These are phyloP conservation scores for Propithecus coquereli DNA, from an alignment of 2,113 vertebrate species.

Conservation along the genomic window DNA sequence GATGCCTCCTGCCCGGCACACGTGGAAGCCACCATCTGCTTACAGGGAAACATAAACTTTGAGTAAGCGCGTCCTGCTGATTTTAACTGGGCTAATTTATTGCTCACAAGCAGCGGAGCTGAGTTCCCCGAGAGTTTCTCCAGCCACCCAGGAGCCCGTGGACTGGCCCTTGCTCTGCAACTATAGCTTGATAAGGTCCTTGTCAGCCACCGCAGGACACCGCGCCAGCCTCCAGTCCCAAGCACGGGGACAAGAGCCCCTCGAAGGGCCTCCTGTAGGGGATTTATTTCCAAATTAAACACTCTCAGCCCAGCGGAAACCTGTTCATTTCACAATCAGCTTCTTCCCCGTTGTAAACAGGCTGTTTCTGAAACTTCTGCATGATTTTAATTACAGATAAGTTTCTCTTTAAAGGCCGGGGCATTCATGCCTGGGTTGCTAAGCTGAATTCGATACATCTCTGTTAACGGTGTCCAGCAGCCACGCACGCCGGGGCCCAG, in stretches of 20 bases:
- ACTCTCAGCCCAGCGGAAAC: slow-evolving; percentile 58
- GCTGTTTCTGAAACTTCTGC: slow-evolving; percentile 86
- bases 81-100: slow-evolving; percentile 76
- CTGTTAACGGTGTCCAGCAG: slow-evolving; percentile 90
- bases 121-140: background rate
- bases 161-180: background rate
- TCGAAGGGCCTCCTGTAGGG: background rate
- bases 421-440: slow-evolving; percentile 90
- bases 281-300: slow-evolving; percentile 77
- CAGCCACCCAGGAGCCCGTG: background rate
- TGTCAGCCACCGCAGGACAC: fast-evolving
- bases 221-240: background rate
- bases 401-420: slow-evolving; percentile 90
- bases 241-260: background rate
- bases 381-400: slow-evolving; percentile 99
- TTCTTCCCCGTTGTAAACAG: slow-evolving; percentile 82
- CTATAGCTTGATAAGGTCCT: background rate
- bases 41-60: slow-evolving; percentile 58
- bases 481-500: slow-evolving; percentile 73
- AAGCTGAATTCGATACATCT: slow-evolving; percentile 97
- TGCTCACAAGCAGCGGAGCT: background rate
- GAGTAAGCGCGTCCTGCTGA: slow-evolving; percentile 58
- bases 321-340: slow-evolving; percentile 81
- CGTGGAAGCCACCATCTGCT: slow-evolving; percentile 68
- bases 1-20: slow-evolving; percentile 43